Evolutionary conservation across 2,797 vertebrate genomes (phyloP), one percentile per base, ranked within the genome.

Genomic region (Enteromius unitaeniatus): DNA sequence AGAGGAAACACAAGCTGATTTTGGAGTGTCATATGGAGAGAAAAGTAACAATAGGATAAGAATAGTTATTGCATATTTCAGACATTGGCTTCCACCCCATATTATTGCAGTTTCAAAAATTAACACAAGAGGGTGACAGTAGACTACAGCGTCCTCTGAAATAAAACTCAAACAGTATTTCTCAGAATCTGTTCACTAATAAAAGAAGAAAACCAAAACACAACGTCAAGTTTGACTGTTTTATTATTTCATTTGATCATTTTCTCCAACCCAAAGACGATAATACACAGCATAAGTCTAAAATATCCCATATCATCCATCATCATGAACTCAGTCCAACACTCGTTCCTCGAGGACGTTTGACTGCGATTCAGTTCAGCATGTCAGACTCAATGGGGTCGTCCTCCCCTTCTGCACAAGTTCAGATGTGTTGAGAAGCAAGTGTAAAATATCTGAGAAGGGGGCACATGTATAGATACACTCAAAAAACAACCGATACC

Each of bases 211-310:
- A 67, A 53, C 13, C 34, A 76, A 40, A 55, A 89, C 74, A 89
- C 88, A 90, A 90, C 93, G 94, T 95, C 94, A 93, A 94, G 95
- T 96, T 93, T 95, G 91, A 94, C 95, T 92, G 28, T 95, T 95
- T 93, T 98, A 97, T 96, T 96, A 97, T 97, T 96, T 97, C 90
- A 95, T 95, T 93, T 96, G 92, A 96, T 97, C 94, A 96, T 97
- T 96, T 97, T 97, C 92, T 97, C 96, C 96, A 97, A 97, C 97
- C 96, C 95, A 97, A 97, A 97, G 96, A 98, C 97, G 97, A 96
- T 95, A 94, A 96, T 96, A 98, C 96, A 98, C 96, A 97, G 96
- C 97, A 97, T 96, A 96, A 95, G 94, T 97, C 96, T 96, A 99
- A 97, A 97, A 97, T 97, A 96, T 96, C 96, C 96, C 96, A 96